Percentiles rank a stretch among this genome's conserved stretches.
Evolutionary conservation across 2,888 invertebrate species (phyloP).

Genomic region (Ptycholaimellus sp.): DNA sequence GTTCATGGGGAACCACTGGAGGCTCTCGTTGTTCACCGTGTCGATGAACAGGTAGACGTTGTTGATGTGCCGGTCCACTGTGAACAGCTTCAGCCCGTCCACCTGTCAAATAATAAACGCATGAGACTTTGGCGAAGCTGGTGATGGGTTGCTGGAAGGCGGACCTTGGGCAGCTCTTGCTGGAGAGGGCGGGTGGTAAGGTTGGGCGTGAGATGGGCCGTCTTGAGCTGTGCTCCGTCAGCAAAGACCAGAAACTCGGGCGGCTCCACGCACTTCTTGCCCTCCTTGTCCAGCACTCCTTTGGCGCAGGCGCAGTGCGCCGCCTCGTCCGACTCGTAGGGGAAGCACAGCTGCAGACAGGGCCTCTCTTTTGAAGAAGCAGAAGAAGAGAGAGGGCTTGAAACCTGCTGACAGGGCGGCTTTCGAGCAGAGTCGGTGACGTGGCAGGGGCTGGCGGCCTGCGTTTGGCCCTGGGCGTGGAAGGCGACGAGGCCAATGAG

Average conservation of each 20-base stretch:
- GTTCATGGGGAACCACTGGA: constrained; percentile 24
- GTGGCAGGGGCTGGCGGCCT: constrained; percentile 19
- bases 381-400: background rate
- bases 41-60: constrained; percentile 1
- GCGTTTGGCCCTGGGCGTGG: constrained; percentile 45
- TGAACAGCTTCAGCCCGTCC: constrained; percentile 19
- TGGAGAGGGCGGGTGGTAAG: too few species aligned
- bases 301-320: constrained; percentile 73
- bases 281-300: constrained; percentile 47
- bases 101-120: too few species aligned
- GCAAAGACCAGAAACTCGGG: too few species aligned
- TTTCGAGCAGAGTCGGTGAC: constrained; percentile 22
- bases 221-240: too few species aligned
- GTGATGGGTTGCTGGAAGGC: too few species aligned
- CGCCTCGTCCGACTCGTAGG: constrained; percentile 41
- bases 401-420: background rate
- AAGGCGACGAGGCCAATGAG: constrained; percentile 44
- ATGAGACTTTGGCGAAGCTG: too few species aligned
- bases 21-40: constrained; percentile 10
- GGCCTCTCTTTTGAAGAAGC: too few species aligned
- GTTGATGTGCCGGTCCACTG: constrained; percentile 14
- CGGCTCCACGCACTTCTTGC: too few species aligned
- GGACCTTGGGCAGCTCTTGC: too few species aligned
- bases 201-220: too few species aligned
- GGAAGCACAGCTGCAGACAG: constrained; percentile 85